These are phyloP conservation scores for Zosterops borbonicus DNA, from an alignment of 2,113 vertebrate species.

Conservation along the genomic window DNA sequence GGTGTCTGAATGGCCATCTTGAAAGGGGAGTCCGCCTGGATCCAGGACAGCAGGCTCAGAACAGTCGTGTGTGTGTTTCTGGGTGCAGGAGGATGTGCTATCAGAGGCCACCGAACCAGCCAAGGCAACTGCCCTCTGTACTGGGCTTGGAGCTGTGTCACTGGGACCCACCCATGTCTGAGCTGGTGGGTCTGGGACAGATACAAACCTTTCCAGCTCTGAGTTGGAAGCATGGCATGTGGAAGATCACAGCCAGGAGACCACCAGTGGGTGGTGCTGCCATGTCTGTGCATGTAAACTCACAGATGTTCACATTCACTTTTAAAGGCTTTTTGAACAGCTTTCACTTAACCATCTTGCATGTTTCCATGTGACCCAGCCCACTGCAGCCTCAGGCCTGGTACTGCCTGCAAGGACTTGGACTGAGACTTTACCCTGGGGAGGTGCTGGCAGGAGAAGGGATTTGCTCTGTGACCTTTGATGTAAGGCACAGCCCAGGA, in stretches of 20 bases:
- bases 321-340: background rate
- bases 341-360: background rate
- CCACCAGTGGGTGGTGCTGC: background rate
- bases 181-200: background rate
- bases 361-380: background rate
- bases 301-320: background rate
- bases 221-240: background rate
- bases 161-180: background rate
- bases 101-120: background rate
- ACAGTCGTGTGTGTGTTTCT: too few relatives aligned
- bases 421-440: background rate
- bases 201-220: background rate
- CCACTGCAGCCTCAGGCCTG: background rate
- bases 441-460: background rate
- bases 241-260: background rate
- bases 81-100: background rate
- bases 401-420: background rate
- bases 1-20: background rate
- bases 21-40: background rate
- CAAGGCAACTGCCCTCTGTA: background rate
- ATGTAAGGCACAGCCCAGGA: background rate
- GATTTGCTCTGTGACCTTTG: background rate
- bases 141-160: background rate
- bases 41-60: background rate
- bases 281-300: accelerated